Base-by-base conservation (phyloP, 2,797 vertebrate genomes). In the Enteromius mattozi region DNA sequence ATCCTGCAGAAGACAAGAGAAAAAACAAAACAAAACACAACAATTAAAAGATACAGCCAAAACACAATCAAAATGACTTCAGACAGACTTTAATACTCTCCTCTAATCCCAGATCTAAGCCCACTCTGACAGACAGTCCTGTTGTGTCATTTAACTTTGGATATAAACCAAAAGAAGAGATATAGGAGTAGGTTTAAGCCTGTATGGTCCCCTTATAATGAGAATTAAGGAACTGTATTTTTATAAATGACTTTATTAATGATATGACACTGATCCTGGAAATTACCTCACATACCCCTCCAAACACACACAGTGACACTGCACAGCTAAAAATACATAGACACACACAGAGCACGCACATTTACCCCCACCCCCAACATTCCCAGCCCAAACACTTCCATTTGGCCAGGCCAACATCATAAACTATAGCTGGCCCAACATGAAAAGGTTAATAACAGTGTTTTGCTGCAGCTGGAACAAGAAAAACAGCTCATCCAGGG, bases 1-100 rank as follows among this genome's bases (percentile, higher is more conserved):
- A 94, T 99, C 98, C 98, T 99, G 94, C 84, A 94, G 91, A 83
- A 89, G 24, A 91, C 77, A 87, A 54, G 83, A 90, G 24, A 69
- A n/a, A 72, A 54, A 21, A 80, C 10, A 17, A 17, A 49, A 68
- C 45, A 35, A 30, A 6, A 70, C 16, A 49, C 35, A 1, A 40
- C 49, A 61, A 19, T 27, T 72, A 9, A 2, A 66, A 40, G 10
- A 66, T 45, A 61, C 2, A 72, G 40, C 42, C n/a, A 74, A 35
- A 40, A 40, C 40, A 40, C 7, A 40, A 6, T 40, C 37, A 40
- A 49, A 63, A 65, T 35, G 16, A 35, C 37, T 21, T 71, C 5
- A 42, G 9, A 70, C 8, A 19, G 9, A 61, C 8, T 45, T 61
- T 2, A 33, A 63, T 6, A 27, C 40, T 82, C 19, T 72, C 6